Evolutionary conservation across 2,888 invertebrate genomes (phyloP), one percentile per base, ranked within the genome.

Genomic region (Atrina japonica): DNA sequence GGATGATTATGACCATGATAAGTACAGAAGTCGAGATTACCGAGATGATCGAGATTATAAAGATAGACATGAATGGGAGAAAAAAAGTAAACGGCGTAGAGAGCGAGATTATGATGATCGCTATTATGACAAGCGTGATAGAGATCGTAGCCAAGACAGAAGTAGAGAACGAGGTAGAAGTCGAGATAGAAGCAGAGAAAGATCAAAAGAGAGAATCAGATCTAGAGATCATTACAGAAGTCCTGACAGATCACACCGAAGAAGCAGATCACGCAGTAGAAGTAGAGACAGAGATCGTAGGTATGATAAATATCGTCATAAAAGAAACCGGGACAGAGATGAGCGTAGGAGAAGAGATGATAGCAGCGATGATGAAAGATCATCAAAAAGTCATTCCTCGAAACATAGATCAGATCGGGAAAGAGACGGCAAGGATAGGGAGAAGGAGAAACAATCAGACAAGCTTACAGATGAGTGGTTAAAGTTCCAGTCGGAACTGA

Each of bases 131-230:
- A 66, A 68, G 27, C 41, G 69, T 30, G 41, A 45, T n/a, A 66
- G 67, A 27, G 59, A 47, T 23, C 43, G 43, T 30, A 30, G 60
- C 27, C 40, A 40, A 11, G 65, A 68, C 49, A 40, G 64, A 18
- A 63, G 61, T 41, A 52, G 69, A 21, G 61, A 53, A 18, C 50
- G 70, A 30, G 58, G 58, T 27, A 61, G 66, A 29, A 66, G 69
- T 27, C 35, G 63, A 45, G 70, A 73, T 14, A 68, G 77, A 45
- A 60, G 68, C 21, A 59, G 75, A 70, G 73, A 74, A n/a, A 66
- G 70, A 58, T 63, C 66, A n/a, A 55, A 72, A 16, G 58, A 70
- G n/a, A 45, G 64, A 14, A 60, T 65, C 56, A 73, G 76, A 65
- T 47, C 66, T 49, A 65, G 70, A 61, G 63, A 65, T 52, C 41